Base-by-base conservation (phyloP, 1,140 invertebrate genomes). In the Musca domestica region DNA sequence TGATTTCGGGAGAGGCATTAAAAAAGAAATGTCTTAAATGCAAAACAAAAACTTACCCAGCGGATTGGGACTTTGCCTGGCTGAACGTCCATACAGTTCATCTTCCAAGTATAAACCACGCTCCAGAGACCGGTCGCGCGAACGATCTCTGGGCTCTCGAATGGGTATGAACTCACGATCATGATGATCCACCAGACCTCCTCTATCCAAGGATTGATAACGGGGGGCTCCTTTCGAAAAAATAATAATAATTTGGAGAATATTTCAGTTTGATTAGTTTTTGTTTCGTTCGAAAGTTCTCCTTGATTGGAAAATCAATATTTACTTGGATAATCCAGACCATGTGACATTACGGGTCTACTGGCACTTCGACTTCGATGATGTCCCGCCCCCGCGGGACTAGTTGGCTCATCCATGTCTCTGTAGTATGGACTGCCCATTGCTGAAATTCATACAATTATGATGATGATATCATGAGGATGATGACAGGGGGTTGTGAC, bases 151-250 rank as follows among this genome's bases (percentile, higher is more conserved):
- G 1, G 89, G 88, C 71, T 91, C 90, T 1, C 91, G 82, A 64
- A 93, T 93, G n/a, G 91, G 91, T 70, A 93, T 85, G 80, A 93
- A 93, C 81, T 93, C 92, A 51, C 91, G 85, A 73, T 92, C 90
- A 76, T 91, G 89, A 30, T 78, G 81, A 73, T 83, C 83, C 65
- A 86, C 85, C 64, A 86, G 82, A 49, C 87, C 87, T 22, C 87
- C 88, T 47, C 91, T 85, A 81, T 93, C 92, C 70, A 93, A 83
- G 51, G 90, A 92, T 74, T 92, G 90, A 82, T 93, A 94, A 63
- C 91, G 84, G 70, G 80, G 85, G 71, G 80, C 81, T 78, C 80
- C 80, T 82, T 41, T 12, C 5, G 22, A 14, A 52, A 34, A 51
- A 66, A 41, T 6, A 20, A 66, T 19, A 34, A 27, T 41, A 67